These are phyloP conservation scores for Turdus rufiventris DNA, from an alignment of 2,113 vertebrate species.

Conservation along the genomic window DNA sequence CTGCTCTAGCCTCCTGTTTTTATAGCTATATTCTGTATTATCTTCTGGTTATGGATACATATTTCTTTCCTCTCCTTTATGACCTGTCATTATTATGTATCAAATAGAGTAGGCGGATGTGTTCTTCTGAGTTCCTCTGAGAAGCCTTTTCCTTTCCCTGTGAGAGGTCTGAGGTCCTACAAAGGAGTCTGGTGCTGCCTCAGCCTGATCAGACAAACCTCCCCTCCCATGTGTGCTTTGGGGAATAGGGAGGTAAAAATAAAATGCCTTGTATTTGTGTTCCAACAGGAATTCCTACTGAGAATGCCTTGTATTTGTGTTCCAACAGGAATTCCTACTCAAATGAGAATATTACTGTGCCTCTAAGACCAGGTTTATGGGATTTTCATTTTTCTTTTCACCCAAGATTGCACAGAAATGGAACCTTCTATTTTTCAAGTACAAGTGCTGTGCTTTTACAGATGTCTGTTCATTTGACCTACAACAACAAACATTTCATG, in stretches of 20 bases:
- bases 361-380: neutral
- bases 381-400: neutral
- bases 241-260: conserved; percentile 18
- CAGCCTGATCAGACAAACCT: neutral
- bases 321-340: neutral
- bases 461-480: neutral
- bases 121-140: neutral
- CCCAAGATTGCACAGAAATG: neutral
- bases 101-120: neutral
- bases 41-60: neutral
- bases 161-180: neutral
- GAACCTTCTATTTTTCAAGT: neutral
- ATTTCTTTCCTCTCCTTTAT: neutral
- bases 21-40: neutral
- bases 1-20: neutral
- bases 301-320: neutral
- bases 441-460: conserved; percentile 6
- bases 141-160: neutral
- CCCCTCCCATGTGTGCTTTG: neutral
- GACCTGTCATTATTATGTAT: neutral
- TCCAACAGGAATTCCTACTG: neutral
- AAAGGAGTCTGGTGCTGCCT: neutral
- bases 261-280: neutral
- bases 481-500: neutral
- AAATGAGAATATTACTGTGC: neutral